A percentile compares a stretch with the other conserved stretches of the same genome.
Evolutionary conservation across 2,888 invertebrate species (phyloP).

Genomic region (Melanotus villosus): DNA sequence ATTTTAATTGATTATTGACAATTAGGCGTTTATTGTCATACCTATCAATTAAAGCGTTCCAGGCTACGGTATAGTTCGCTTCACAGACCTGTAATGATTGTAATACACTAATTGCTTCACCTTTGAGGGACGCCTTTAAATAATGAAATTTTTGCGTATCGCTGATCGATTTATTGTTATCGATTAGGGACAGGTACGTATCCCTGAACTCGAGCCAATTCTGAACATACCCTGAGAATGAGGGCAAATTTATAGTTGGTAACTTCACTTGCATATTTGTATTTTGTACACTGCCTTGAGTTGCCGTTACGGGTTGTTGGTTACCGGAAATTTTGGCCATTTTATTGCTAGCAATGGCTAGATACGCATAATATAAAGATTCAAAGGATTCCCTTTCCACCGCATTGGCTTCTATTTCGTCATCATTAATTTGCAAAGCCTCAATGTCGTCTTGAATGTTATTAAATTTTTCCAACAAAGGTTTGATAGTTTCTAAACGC

Average conservation of each 20-base stretch:
- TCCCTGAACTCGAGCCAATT: conserved; percentile 9
- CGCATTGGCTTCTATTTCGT: neutral
- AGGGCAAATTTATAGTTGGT: neutral
- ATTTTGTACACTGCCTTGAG: neutral
- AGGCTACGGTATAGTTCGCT: neutral
- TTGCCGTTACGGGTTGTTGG: neutral
- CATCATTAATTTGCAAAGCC: neutral
- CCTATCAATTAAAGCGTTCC: too few species aligned
- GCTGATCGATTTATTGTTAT: neutral
- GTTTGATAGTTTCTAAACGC: neutral
- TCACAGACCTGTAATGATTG: neutral
- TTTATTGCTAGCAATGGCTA: neutral
- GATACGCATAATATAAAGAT: neutral
- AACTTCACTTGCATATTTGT: neutral
- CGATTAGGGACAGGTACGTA: neutral
- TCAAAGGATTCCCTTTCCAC: neutral
- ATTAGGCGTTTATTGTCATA: conserved; percentile 10
- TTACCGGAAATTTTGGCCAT: neutral
- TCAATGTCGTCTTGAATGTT: neutral
- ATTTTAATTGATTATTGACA: neutral
- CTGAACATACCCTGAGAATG: neutral
- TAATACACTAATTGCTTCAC: neutral
- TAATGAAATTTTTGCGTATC: too few species aligned
- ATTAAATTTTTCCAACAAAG: neutral
- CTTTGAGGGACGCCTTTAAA: neutral